Evolutionary conservation across 2,888 invertebrate genomes (phyloP).

Genomic region (Xestia sexstrigata): DNA sequence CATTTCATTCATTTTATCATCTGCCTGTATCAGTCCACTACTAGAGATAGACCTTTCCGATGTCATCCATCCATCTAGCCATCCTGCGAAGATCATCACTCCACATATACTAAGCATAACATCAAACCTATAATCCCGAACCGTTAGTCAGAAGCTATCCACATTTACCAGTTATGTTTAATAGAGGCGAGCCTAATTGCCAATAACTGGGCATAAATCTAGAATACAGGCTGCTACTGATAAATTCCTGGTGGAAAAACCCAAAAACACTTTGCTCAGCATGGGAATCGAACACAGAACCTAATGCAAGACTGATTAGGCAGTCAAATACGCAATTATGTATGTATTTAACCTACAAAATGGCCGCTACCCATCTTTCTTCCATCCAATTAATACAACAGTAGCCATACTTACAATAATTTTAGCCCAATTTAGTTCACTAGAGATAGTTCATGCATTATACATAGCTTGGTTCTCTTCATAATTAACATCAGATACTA

Average conservation of each 20-base stretch:
- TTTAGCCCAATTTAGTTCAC: constrained; percentile 10
- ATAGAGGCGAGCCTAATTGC: neutral
- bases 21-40: no score
- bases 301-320: no score
- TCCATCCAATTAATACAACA: constrained; percentile 24
- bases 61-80: neutral
- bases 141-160: no score
- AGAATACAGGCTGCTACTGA: no score
- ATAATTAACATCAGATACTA: constrained; percentile 24
- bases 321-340: no score
- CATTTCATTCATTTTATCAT: no score
- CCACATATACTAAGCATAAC: no score
- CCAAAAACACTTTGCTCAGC: no score
- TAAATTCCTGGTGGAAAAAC: no score
- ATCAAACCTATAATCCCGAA: no score
- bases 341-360: neutral
- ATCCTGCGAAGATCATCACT: neutral
- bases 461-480: neutral
- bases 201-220: neutral
- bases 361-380: neutral
- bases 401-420: constrained; percentile 8
- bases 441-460: constrained; percentile 7
- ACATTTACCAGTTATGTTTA: neutral
- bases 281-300: neutral
- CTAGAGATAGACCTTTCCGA: neutral